A percentile compares a stretch with the other conserved stretches of the same genome.
phyloP scores from a whole-genome alignment of 2,113 vertebrate genomes.

The Tetrax tetrax region DNA sequence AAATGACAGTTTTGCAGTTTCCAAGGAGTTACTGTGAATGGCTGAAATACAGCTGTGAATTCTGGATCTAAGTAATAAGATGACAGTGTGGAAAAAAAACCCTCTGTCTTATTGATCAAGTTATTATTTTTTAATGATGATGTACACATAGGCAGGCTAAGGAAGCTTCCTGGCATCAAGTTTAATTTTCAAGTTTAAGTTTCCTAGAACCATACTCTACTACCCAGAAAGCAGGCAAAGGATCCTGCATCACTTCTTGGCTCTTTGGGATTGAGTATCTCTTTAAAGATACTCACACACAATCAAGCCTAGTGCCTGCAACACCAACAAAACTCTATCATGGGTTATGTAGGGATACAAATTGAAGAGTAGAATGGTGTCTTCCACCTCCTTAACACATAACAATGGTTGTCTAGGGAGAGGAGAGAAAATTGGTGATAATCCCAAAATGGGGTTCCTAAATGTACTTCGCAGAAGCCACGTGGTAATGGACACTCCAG shows the following conservation, averaged over 20 bases:
- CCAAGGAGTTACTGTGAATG: not conserved
- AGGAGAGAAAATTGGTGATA: not conserved
- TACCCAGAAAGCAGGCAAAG: not conserved
- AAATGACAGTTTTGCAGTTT: not conserved
- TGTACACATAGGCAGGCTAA: not conserved
- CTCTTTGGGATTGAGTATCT: not conserved
- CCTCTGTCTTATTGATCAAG: not conserved
- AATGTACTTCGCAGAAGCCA: not conserved
- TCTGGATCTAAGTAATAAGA: conserved; percentile 3
- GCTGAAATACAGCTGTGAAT: not conserved
- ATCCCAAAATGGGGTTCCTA: not conserved
- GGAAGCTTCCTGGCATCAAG: not conserved
- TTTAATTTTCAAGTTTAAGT: not conserved
- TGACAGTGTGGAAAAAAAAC: not conserved
- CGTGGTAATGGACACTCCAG: not conserved
- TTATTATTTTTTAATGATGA: not conserved
- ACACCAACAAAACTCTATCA: not conserved
- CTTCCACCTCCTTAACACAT: not conserved
- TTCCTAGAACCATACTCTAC: not conserved
- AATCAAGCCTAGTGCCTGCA: not conserved
- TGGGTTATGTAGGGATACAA: not conserved
- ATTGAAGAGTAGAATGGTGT: not conserved
- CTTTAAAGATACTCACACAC: not conserved
- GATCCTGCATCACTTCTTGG: not conserved
- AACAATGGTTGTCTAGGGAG: not conserved